phyloP scores from a whole-genome alignment of 2,888 invertebrate genomes.

The Keiferia lycopersicella region DNA sequence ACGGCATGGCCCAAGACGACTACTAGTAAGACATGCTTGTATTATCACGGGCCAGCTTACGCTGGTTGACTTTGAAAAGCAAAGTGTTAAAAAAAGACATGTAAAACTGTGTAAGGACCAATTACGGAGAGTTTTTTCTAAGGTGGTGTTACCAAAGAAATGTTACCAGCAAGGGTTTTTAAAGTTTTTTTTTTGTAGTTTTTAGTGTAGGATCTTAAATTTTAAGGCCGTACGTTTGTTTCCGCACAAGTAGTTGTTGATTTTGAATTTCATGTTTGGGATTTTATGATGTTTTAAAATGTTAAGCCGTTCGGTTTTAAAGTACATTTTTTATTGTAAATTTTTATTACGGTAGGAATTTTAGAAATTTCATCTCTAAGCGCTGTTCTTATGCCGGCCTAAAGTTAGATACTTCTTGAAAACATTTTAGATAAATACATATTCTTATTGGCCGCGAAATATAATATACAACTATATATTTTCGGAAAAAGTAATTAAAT shows the following conservation, averaged over 20 bases:
- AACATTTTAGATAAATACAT: slow-evolving; percentile 19
- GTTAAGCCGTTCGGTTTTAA: slow-evolving; percentile 11
- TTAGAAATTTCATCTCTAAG: slow-evolving; percentile 13
- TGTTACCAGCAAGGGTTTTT: slow-evolving; percentile 50
- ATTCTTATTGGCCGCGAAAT: slow-evolving; percentile 15
- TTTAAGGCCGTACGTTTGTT: slow-evolving; percentile 32
- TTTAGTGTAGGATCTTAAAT: slow-evolving; percentile 29
- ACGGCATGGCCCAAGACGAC: slow-evolving; percentile 64
- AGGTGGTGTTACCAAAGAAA: slow-evolving; percentile 47
- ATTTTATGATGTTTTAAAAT: slow-evolving; percentile 11
- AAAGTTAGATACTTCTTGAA: slow-evolving; percentile 16
- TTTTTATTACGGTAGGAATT: slow-evolving; percentile 20
- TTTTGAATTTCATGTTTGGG: slow-evolving; percentile 2
- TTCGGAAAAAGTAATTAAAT: slow-evolving; percentile 25
- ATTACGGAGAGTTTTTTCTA: slow-evolving; percentile 48
- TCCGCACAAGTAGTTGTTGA: slow-evolving; percentile 19
- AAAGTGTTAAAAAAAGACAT: slow-evolving; percentile 62
- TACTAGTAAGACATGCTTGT: slow-evolving; percentile 67
- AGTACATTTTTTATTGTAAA: slow-evolving; percentile 25
- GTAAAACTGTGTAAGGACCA: slow-evolving; percentile 69
- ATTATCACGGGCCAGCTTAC: neutral
- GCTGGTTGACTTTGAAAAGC: slow-evolving; percentile 2
- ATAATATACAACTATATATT: slow-evolving; percentile 19
- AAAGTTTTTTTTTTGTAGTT: slow-evolving; percentile 16
- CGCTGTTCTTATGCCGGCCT: slow-evolving; percentile 22